Evolutionary conservation across 2,888 invertebrate species (phyloP), one percentile per base, ranked within the genome.

Genomic region (Agelastica alni): DNA sequence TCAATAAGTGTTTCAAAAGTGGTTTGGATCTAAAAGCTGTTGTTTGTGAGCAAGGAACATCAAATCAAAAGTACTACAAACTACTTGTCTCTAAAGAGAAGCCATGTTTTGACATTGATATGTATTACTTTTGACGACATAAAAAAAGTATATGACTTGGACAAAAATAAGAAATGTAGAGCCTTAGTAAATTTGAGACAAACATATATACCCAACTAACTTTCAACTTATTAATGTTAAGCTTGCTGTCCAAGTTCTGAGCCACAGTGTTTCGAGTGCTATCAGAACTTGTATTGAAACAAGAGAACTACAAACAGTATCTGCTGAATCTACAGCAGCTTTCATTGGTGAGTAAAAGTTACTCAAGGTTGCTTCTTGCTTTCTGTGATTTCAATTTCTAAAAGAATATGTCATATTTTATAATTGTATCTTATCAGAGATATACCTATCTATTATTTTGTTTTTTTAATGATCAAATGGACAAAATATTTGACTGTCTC

Each of bases 1-100:
- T 39, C 4, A 3, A 39, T 4, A 39, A 39, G 17, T 39, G 36
- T 6, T 13, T 12, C 13, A 12, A 9, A 3, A 36, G 14, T 36
- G 36, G 14, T 7, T 14, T 36, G 3, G 3, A 7, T 14, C 3
- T 6, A 13, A 13, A 4, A 36, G 36, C 36, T 3, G 36, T 36
- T 36, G 36, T 36, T 4, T 36, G 36, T 36, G 39, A 39, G 4
- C 39, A 39, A 39, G 39, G 39, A 39, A 39, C 39, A 39, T 39
- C 39, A 4, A 39, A 39, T 16, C 39, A 39, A 39, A 39, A 39
- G 17, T 17, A 17, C 9, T 39, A 4, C 18, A 16, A 14, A 16
- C 3, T 39, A 2, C 39, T 39, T 9, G 39, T 39, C 4, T 39
- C 39, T n/a, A 17, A 16, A 17, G 17, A 39, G 2, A 14, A 39